A percentile compares a stretch with the other conserved stretches of the same genome.
Evolutionary conservation across 2,113 vertebrate genomes (phyloP).

Genomic region (Rhinopithecus roxellana): DNA sequence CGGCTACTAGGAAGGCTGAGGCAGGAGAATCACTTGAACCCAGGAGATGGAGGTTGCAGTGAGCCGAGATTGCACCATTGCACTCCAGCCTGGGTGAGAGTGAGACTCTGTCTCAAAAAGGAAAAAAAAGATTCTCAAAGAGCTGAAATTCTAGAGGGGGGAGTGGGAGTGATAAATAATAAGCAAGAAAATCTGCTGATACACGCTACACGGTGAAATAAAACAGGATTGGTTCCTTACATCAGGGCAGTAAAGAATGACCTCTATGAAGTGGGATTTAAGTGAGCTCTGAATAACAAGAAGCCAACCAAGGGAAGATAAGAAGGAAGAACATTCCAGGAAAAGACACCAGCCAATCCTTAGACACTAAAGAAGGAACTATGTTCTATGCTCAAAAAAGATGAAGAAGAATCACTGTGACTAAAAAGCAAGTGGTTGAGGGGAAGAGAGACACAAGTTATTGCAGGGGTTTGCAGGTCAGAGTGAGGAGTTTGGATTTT

Average conservation of each 20-base stretch:
- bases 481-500: background rate
- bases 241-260: background rate
- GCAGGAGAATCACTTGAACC: too few relatives aligned
- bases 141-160: background rate
- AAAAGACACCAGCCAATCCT: background rate
- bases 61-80: too few relatives aligned
- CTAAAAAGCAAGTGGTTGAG: background rate
- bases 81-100: too few relatives aligned
- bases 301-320: background rate
- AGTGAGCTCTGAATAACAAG: background rate
- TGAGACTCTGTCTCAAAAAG: too few relatives aligned
- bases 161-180: background rate
- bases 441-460: background rate
- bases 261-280: background rate
- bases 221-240: background rate
- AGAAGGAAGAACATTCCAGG: background rate
- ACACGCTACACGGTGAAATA: background rate
- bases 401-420: background rate
- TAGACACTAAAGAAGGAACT: constrained; percentile 1
- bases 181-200: background rate
- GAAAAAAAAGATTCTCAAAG: background rate
- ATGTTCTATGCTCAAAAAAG: background rate
- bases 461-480: background rate
- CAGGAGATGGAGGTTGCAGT: too few relatives aligned
- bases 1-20: too few relatives aligned